A percentile compares a stretch with the other conserved stretches of the same genome.
Conservation (phyloP, 2,888 invertebrate species). For the Archips crataeganus region DNA sequence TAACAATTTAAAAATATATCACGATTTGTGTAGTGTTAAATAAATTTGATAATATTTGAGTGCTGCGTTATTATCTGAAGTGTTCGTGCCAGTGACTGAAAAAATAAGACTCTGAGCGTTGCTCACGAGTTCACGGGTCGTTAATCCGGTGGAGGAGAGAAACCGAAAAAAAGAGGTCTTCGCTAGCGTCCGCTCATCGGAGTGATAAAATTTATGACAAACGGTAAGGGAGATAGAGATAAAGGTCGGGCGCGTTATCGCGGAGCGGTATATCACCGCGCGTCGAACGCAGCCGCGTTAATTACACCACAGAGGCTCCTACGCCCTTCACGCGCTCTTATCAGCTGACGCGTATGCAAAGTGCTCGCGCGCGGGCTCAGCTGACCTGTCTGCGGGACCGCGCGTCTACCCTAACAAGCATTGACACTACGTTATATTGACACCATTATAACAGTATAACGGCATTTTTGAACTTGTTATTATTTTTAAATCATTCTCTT, state of each 20-base stretch:
- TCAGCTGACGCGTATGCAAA: slow-evolving; percentile 56
- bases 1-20: slow-evolving; percentile 38
- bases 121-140: slow-evolving; percentile 79
- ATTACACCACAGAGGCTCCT: slow-evolving; percentile 56
- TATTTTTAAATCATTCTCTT: not conserved
- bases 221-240: slow-evolving; percentile 83
- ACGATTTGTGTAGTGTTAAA: slow-evolving; percentile 60
- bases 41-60: slow-evolving; percentile 49
- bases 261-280: slow-evolving; percentile 54
- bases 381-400: slow-evolving; percentile 12
- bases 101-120: slow-evolving; percentile 68
- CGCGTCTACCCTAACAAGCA: not conserved
- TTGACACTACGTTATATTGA: not conserved
- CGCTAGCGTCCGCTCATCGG: slow-evolving; percentile 76
- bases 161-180: slow-evolving; percentile 70
- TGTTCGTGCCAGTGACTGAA: slow-evolving; percentile 79
- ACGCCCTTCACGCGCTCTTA: slow-evolving; percentile 52
- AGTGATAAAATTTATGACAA: slow-evolving; percentile 83
- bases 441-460: not conserved
- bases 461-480: not conserved
- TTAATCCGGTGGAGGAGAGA: slow-evolving; percentile 73
- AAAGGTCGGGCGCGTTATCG: slow-evolving; percentile 77
- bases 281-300: slow-evolving; percentile 56
- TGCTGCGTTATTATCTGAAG: slow-evolving; percentile 58
- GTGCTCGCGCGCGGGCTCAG: slow-evolving; percentile 46